Conservation (phyloP, 2,113 vertebrate species). For the Camelus bactrianus region DNA sequence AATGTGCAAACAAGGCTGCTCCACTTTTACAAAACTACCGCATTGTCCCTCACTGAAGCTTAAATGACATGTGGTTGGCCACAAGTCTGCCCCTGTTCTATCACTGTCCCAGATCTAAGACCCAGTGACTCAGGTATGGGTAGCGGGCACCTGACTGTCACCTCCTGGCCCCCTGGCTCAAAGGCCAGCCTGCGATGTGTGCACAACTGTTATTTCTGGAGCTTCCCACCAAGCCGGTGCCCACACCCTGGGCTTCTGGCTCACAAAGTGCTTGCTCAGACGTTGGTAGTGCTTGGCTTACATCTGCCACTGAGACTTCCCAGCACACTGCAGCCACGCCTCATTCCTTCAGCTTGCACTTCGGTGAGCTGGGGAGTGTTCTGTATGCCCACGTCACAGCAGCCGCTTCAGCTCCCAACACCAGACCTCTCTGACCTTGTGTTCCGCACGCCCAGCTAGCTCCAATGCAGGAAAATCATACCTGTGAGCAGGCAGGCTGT, state of each 20-base stretch:
- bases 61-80: background rate
- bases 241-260: background rate
- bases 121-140: background rate
- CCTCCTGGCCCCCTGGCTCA: background rate
- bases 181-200: background rate
- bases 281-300: accelerated
- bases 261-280: background rate
- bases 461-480: background rate
- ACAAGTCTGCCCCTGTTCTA: background rate
- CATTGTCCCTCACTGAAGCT: background rate
- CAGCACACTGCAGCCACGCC: background rate
- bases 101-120: background rate
- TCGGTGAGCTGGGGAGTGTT: background rate
- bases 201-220: slow-evolving; percentile 22
- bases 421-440: background rate
- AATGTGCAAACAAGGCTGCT: background rate
- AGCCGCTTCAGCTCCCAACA: background rate
- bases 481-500: background rate
- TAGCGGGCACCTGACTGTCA: background rate
- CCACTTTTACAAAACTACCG: background rate
- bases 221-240: background rate
- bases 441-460: background rate
- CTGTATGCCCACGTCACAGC: background rate
- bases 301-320: background rate
- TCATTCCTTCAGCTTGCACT: background rate